Base-by-base conservation (phyloP, 2,113 vertebrate genomes). In the Chaetodon auriga region DNA sequence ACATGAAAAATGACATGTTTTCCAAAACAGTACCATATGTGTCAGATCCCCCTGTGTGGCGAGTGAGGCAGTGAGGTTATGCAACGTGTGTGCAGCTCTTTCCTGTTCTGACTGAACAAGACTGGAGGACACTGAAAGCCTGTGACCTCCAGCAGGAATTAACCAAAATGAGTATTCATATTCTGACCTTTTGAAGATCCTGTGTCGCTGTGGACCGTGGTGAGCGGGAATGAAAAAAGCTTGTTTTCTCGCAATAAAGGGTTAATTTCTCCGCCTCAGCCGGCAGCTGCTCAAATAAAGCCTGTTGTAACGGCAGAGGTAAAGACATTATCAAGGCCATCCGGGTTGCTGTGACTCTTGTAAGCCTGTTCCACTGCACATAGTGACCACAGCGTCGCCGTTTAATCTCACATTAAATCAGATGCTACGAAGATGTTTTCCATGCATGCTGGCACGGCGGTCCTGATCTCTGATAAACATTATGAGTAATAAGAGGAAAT, bases 91-190 rank as follows among this genome's bases (percentile, higher is more conserved):
- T 49, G 41, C n/a, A 62, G 68, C 51, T 75, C 30, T n/a, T 53
- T 48, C 80, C 54, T 72, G 49, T 69, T 48, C 89, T 86, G 60
- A 66, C 72, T 58, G 55, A 83, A 72, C 46, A 48, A 38, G 70
- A 54, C 66, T 49, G 58, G 60, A 85, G 57, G 80, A 70, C 45
- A 36, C 68, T 5, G 13, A 48, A 2, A 35, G 66, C 53, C 45
- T 78, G 46, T 38, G 30, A 87, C 68, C 75, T 78, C 58, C 16
- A 43, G 58, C 54, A 45, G 51, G 66, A 62, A 45, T 66, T 70
- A 62, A 85, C 77, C 7, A 77, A 82, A 85, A 55, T 46, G 12
- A 21, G 45, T 61, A 30, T n/a, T 63, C 19, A 46, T 71, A n/a
- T 36, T 64, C 30, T 61, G 61, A 21, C 30, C 54, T 78, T 73